Evolutionary conservation across 1,140 invertebrate genomes (phyloP).

Genomic region (Drosophila pruinosa): DNA sequence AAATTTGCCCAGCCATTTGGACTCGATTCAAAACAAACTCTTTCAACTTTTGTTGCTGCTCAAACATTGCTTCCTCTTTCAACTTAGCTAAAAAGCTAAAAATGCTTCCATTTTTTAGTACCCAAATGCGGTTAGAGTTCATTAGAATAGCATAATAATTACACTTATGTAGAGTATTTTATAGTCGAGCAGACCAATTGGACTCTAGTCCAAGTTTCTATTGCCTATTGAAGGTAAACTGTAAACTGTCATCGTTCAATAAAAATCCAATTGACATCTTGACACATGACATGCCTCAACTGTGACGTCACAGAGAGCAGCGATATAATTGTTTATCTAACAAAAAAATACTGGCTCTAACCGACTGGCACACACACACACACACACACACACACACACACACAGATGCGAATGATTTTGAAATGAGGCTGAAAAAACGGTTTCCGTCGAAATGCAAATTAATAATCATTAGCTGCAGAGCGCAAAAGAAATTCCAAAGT

Average conservation of each 20-base stretch:
- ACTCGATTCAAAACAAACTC: not conserved
- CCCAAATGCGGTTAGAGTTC: too few species aligned
- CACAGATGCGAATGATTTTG: not conserved
- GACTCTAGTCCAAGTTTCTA: not conserved
- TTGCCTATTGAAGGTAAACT: constrained; percentile 8
- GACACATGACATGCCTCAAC: constrained; percentile 15
- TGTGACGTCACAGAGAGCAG: constrained; percentile 14
- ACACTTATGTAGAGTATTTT: not conserved
- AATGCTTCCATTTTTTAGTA: too few species aligned
- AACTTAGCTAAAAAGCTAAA: not conserved
- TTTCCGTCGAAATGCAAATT: constrained; percentile 46
- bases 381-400: not conserved
- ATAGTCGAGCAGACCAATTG: not conserved
- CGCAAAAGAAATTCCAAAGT: constrained; percentile 33
- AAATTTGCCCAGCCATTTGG: not conserved
- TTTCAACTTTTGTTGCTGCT: constrained; percentile 2
- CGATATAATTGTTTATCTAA: constrained; percentile 9
- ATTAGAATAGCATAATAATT: not conserved
- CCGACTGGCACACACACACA: not conserved
- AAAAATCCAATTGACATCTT: constrained; percentile 29
- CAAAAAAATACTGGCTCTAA: constrained; percentile 2
- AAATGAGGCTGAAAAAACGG: constrained; percentile 22
- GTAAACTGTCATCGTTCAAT: constrained; percentile 18
- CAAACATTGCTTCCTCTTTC: constrained; percentile 3
- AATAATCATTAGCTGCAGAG: constrained; percentile 43